Conservation (phyloP, 2,113 vertebrate genomes). For the Trogon melanurus region DNA sequence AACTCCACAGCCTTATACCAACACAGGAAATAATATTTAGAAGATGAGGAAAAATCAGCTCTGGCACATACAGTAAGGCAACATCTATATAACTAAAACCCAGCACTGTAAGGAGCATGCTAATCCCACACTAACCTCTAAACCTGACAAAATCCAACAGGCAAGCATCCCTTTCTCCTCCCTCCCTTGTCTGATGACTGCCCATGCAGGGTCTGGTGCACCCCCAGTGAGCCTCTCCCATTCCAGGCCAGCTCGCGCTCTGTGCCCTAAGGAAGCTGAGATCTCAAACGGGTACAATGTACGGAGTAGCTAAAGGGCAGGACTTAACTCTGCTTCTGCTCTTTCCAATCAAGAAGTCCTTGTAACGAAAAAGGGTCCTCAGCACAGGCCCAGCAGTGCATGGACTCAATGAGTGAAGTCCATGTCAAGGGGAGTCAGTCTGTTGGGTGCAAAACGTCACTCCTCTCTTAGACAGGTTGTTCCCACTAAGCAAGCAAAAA, state of each 20-base stretch:
- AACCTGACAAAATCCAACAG: background rate
- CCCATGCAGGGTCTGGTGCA: background rate
- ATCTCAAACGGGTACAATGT: fast-evolving
- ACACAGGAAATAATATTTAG: background rate
- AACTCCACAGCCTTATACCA: background rate
- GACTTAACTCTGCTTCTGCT: background rate
- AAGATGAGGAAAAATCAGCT: background rate
- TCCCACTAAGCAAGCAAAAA: background rate
- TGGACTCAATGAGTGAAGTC: background rate
- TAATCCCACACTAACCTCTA: background rate
- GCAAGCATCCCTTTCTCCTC: background rate
- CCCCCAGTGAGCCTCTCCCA: fast-evolving
- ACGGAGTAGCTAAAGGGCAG: background rate
- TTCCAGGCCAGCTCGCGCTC: background rate
- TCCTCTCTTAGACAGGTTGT: background rate
- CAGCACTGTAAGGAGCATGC: background rate
- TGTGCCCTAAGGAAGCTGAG: background rate
- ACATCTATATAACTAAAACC: background rate
- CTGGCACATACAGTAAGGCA: background rate
- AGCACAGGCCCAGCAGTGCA: background rate
- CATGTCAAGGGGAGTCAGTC: background rate
- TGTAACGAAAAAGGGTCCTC: background rate
- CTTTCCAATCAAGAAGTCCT: background rate
- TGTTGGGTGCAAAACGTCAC: fast-evolving
- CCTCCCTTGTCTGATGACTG: background rate